Evolutionary conservation across 2,888 invertebrate species (phyloP).

Genomic region (Macaria liturata): DNA sequence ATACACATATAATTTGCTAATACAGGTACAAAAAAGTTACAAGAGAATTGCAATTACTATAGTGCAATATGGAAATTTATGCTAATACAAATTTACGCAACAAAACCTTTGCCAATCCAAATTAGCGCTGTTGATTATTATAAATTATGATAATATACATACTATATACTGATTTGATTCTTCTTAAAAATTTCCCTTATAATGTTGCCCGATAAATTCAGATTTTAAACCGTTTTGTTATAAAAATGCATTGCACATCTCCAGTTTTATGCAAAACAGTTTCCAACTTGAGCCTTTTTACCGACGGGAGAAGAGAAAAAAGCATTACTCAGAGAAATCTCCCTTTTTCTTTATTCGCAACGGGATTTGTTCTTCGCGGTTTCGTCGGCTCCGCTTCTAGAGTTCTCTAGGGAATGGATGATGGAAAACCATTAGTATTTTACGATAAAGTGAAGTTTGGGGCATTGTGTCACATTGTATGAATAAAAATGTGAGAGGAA

Average conservation of each 20-base stretch:
- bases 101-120: no score
- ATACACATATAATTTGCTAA: no score
- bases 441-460: constrained; percentile 7
- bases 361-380: constrained; percentile 42
- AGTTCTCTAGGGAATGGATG: constrained; percentile 34
- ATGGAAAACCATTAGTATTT: constrained; percentile 25
- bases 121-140: no score
- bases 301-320: constrained; percentile 29
- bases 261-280: constrained; percentile 48
- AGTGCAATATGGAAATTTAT: no score
- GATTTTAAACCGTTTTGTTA: constrained; percentile 16
- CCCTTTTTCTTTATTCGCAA: constrained; percentile 37
- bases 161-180: no score
- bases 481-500: not conserved
- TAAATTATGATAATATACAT: no score
- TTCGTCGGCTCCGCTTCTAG: constrained; percentile 34
- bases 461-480: not conserved
- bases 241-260: constrained; percentile 48
- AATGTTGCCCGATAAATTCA: constrained; percentile 3
- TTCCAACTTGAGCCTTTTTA: constrained; percentile 51
- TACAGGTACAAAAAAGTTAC: no score
- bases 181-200: no score
- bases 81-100: no score
- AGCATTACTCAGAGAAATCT: constrained; percentile 38
- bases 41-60: no score